Evolutionary conservation across 1,140 invertebrate species (phyloP), one percentile per base, ranked within the genome.

Genomic region (Drosophila repleta): DNA sequence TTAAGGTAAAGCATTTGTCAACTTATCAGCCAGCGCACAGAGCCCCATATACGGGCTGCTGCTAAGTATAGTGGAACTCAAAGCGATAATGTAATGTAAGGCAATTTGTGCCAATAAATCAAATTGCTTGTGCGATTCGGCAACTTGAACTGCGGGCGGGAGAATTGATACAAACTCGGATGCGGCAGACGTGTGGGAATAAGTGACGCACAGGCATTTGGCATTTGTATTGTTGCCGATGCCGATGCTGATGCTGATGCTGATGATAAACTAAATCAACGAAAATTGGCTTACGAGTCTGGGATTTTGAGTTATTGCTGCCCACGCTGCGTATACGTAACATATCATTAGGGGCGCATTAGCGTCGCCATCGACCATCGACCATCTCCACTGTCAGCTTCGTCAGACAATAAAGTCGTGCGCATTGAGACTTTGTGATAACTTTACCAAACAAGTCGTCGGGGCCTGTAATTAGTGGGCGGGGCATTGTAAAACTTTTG

Each of bases 231-330:
- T 60, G 29, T 39, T 48, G 56, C 57, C 74, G 76, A 74, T 48
- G 56, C 57, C 74, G 76, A 74, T 82, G 63, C 26, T 29, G 6
- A 65, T 76, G 72, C 67, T 61, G 66, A 39, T 53, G 72, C 74
- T 87, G 74, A 66, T 88, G 82, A 88, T 87, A 88, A 87, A 88
- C 83, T 83, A 87, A 87, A 87, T 87, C 79, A 87, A 88, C 83
- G 82, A 88, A 87, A 87, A 87, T 87, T 87, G 83, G 83, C 79
- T 88, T 87, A 87, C 83, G 70, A 72, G 58, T 69, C 58, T 78
- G 78, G 68, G 82, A 87, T 76, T 85, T 85, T 85, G 82, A 85
- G 82, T 85, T 85, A 85, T 85, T 79, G 74, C 51, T 49, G 74
- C 66, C 64, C 63, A 88, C 67, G 67, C 63, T 63, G 71, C 82